These are phyloP conservation scores for Anguilla marmorata DNA, from an alignment of 2,797 vertebrate genomes.

Conservation along the genomic window DNA sequence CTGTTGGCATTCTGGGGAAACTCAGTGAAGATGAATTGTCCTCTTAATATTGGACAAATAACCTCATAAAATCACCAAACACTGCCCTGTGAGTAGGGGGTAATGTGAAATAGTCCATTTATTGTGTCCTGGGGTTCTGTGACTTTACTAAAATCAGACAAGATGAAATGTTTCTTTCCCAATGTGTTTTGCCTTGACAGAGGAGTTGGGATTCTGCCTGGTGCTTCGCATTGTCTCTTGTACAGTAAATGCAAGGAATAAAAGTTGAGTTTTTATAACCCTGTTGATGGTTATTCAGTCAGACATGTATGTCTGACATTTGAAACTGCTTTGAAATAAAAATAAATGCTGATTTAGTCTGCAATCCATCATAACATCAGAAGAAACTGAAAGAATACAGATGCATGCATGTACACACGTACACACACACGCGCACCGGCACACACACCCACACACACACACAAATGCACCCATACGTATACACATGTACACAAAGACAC, in stretches of 20 bases:
- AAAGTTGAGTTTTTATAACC: neutral
- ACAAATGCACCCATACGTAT: constrained; percentile 2
- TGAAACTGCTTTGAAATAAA: constrained; percentile 27
- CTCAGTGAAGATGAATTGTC: neutral
- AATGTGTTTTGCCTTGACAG: constrained; percentile 30
- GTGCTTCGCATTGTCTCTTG: constrained; percentile 25
- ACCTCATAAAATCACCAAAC: constrained; percentile 4
- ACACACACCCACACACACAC: neutral
- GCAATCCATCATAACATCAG: constrained; percentile 25
- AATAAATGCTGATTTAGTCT: constrained; percentile 34
- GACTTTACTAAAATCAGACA: neutral
- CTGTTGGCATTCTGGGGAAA: neutral
- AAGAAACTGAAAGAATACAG: neutral
- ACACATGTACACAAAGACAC: neutral
- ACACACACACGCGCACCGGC: neutral
- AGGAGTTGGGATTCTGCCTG: constrained; percentile 33
- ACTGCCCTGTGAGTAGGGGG: neutral
- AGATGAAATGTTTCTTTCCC: constrained; percentile 4
- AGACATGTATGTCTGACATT: constrained; percentile 31
- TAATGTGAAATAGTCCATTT: constrained; percentile 4
- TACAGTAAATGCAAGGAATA: constrained; percentile 28
- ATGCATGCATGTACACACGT: neutral
- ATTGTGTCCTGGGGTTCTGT: constrained; percentile 14
- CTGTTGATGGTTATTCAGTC: constrained; percentile 33
- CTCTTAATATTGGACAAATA: constrained; percentile 10